phyloP scores from a whole-genome alignment of 1,140 invertebrate genomes.

The Scaptomyza hsui region DNA sequence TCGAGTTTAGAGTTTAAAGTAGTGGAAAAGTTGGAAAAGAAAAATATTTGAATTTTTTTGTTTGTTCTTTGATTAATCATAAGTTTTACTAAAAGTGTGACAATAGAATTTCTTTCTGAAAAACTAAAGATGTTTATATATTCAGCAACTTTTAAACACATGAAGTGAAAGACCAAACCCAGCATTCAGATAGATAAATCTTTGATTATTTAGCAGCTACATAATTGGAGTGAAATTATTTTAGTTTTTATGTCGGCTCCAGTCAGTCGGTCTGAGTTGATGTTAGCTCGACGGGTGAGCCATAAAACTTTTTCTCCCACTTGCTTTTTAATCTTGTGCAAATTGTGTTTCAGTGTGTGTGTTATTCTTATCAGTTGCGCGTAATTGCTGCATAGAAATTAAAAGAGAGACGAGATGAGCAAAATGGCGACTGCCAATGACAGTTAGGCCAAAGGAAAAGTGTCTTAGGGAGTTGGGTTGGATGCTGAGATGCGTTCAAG shows the following conservation, averaged over 20 bases:
- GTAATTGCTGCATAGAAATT: slow-evolving; percentile 78
- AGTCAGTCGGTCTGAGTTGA: slow-evolving; percentile 35
- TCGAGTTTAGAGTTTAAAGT: too few species aligned
- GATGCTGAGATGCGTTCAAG: slow-evolving; percentile 65
- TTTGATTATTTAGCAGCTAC: slow-evolving; percentile 19
- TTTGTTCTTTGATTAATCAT: too few species aligned
- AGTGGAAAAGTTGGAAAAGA: too few species aligned
- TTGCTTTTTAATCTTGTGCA: slow-evolving; percentile 67
- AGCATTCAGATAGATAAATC: slow-evolving; percentile 25
- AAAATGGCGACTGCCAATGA: slow-evolving; percentile 71
- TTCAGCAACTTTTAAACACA: too few species aligned
- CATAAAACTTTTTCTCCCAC: slow-evolving; percentile 52
- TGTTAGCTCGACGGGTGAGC: slow-evolving; percentile 23
- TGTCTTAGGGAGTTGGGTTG: not conserved
- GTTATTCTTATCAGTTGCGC: slow-evolving; percentile 70
- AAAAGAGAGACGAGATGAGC: slow-evolving; percentile 43
- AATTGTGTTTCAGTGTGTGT: slow-evolving; percentile 11
- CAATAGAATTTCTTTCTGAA: too few species aligned
- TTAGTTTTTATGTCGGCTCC: slow-evolving; percentile 69
- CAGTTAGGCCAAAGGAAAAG: slow-evolving; percentile 8
- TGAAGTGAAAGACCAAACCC: too few species aligned
- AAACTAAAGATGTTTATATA: too few species aligned
- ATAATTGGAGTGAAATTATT: slow-evolving; percentile 37
- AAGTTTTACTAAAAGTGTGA: too few species aligned
- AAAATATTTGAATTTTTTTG: too few species aligned